Conservation (phyloP, 2,113 vertebrate species). For the Pogona vitticeps region DNA sequence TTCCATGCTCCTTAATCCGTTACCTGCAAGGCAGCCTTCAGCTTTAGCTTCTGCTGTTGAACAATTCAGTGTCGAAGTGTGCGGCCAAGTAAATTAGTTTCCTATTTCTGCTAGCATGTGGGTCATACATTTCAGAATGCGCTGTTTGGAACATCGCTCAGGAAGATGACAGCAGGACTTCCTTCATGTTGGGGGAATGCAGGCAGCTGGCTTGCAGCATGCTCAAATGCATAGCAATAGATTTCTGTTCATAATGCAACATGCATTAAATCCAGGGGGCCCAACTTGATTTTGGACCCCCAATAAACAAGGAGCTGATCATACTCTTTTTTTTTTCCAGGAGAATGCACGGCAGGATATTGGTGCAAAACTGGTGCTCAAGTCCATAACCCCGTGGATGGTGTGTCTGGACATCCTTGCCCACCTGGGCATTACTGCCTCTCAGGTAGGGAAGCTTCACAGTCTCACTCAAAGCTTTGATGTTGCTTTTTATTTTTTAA, state of each 20-base stretch:
- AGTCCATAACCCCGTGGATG: slow-evolving; percentile 76
- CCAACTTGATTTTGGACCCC: neutral
- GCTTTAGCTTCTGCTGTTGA: neutral
- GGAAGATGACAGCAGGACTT: no score
- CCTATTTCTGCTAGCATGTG: neutral
- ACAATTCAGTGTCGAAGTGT: neutral
- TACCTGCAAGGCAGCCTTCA: neutral
- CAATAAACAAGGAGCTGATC: neutral
- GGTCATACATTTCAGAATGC: neutral
- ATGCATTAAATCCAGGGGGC: no score
- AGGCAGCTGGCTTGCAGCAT: neutral
- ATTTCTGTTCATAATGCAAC: neutral
- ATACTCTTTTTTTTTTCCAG: slow-evolving; percentile 52
- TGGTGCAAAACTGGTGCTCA: slow-evolving; percentile 84
- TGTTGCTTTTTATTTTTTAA: no score
- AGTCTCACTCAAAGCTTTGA: no score
- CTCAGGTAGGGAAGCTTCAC: slow-evolving; percentile 72
- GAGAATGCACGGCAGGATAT: slow-evolving; percentile 84
- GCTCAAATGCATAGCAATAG: neutral
- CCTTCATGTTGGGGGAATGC: neutral
- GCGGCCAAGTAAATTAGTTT: neutral
- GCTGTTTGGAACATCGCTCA: neutral
- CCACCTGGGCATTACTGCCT: slow-evolving; percentile 87
- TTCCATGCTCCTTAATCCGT: neutral
- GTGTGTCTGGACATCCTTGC: slow-evolving; percentile 79